Evolutionary conservation across 2,113 vertebrate species (phyloP).

Genomic region (Vidua chalybeata): DNA sequence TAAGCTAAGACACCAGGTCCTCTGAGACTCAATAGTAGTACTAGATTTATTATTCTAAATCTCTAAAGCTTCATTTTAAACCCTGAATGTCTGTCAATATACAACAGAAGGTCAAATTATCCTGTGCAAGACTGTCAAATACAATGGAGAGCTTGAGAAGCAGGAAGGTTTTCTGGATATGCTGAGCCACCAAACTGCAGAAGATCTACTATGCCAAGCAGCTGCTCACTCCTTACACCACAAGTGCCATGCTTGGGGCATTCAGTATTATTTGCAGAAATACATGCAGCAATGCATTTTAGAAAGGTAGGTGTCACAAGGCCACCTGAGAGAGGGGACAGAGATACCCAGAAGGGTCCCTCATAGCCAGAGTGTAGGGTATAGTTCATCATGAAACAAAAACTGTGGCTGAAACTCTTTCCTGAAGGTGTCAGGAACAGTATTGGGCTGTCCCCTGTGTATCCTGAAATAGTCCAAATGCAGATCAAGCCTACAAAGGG

Average conservation of each 20-base stretch:
- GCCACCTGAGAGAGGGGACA: background rate
- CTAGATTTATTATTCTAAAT: background rate
- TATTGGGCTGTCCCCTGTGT: background rate
- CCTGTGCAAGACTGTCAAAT: background rate
- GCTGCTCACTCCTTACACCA: background rate
- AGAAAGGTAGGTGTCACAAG: background rate
- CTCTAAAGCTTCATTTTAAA: background rate
- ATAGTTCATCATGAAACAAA: background rate
- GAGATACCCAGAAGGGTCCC: background rate
- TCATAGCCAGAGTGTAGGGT: background rate
- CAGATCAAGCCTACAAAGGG: background rate
- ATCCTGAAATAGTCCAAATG: background rate
- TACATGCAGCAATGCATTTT: background rate
- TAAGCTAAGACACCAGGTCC: background rate
- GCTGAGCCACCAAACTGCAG: background rate
- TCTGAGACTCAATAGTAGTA: background rate
- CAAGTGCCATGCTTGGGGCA: background rate
- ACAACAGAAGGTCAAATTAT: background rate
- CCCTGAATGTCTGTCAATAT: background rate
- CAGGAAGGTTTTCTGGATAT: background rate
- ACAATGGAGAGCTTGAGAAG: background rate
- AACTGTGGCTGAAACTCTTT: background rate
- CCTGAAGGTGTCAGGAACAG: background rate
- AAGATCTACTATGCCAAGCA: background rate
- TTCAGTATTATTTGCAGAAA: background rate